Conservation (phyloP, 2,113 vertebrate species). For the Coturnix japonica region DNA sequence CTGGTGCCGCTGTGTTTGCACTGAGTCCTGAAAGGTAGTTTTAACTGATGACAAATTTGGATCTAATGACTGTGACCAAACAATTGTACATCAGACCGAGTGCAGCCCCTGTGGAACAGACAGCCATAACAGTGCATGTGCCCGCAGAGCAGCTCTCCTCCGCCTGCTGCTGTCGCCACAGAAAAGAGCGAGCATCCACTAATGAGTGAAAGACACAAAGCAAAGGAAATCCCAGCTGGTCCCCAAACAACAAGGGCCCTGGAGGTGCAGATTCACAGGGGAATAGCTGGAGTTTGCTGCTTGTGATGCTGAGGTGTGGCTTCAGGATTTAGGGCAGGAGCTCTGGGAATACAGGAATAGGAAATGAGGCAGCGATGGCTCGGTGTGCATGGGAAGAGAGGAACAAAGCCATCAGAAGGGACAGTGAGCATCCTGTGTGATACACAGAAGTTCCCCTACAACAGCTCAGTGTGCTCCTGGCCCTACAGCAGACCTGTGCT, state of each 20-base stretch:
- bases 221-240: constrained; percentile 9
- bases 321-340: not conserved
- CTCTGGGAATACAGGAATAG: not conserved
- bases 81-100: not conserved
- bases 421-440: not conserved
- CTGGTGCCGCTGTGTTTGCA: constrained; percentile 33
- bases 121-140: not conserved
- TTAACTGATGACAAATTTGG: constrained; percentile 47
- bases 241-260: not conserved
- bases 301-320: not conserved
- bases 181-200: not conserved
- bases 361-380: not conserved
- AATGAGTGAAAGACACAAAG: not conserved
- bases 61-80: constrained; percentile 59
- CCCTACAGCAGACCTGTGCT: not conserved
- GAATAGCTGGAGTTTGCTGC: not conserved
- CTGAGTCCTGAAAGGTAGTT: constrained; percentile 27
- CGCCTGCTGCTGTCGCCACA: not conserved
- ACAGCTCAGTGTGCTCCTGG: not conserved
- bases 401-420: not conserved
- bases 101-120: not conserved
- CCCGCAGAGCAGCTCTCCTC: not conserved
- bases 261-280: not conserved
- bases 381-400: not conserved
- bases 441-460: not conserved